Evolutionary conservation across 2,888 invertebrate genomes (phyloP).

Genomic region (Drosophila putrida): DNA sequence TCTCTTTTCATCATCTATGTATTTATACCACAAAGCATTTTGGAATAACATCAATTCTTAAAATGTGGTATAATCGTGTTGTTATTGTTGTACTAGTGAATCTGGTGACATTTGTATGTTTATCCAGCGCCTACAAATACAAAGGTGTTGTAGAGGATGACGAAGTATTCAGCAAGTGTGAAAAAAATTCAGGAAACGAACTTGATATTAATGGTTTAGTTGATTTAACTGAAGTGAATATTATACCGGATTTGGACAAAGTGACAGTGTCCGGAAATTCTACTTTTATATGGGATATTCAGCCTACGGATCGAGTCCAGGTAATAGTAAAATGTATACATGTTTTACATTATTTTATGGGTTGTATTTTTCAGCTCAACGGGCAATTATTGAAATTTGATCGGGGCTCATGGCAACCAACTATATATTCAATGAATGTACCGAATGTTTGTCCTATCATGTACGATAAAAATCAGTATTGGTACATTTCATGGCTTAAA

Average conservation of each 20-base stretch:
- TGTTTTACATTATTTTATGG: neutral
- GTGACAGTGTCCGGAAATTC: neutral
- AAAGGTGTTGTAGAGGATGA: neutral
- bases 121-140: neutral
- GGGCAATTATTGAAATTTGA: neutral
- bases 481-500: constrained; percentile 21
- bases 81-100: neutral
- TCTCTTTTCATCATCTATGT: no score
- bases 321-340: neutral
- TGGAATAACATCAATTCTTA: no score
- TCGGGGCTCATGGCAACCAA: constrained; percentile 25
- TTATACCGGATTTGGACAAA: neutral
- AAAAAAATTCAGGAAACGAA: neutral
- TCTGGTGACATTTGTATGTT: neutral
- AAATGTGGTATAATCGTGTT: neutral
- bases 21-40: no score
- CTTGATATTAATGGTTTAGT: neutral
- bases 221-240: neutral
- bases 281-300: constrained; percentile 3
- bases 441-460: neutral
- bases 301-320: neutral
- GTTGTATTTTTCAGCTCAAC: neutral
- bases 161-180: constrained; percentile 4
- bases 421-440: neutral
- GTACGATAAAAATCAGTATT: constrained; percentile 20